phyloP scores from a whole-genome alignment of 2,797 vertebrate genomes.

The Sorex maritimensis region DNA sequence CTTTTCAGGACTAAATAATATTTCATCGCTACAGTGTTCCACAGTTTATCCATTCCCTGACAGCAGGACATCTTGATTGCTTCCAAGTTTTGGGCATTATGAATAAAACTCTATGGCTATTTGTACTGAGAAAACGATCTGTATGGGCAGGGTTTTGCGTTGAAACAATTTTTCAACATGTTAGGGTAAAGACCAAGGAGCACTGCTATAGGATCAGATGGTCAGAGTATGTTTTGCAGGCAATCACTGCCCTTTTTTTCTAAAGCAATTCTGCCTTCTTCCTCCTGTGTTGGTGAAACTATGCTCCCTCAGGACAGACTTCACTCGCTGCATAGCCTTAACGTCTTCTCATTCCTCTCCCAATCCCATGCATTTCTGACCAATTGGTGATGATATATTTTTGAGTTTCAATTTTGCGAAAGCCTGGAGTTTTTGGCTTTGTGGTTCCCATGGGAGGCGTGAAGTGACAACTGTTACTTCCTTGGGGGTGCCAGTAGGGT shows the following conservation, averaged over 20 bases:
- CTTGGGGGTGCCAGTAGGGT: neutral
- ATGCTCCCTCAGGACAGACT: neutral
- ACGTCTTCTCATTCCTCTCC: neutral
- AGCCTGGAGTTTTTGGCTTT: neutral
- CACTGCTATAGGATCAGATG: no score
- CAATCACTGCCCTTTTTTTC: neutral
- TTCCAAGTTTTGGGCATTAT: neutral
- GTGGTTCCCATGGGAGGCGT: neutral
- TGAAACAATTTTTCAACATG: neutral
- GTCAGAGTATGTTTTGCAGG: neutral
- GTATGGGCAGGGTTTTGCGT: neutral
- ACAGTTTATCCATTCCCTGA: neutral
- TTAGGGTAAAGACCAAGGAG: neutral
- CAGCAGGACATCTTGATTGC: neutral
- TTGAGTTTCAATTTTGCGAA: neutral
- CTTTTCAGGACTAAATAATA: neutral
- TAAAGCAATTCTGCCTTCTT: neutral
- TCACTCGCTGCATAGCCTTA: no score
- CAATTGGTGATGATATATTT: neutral
- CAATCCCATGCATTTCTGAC: neutral
- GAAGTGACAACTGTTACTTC: accelerated
- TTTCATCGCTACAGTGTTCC: neutral
- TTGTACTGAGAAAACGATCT: neutral
- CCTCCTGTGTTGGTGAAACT: neutral
- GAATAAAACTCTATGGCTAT: neutral